Percentiles rank a stretch among this genome's conserved stretches.
Conservation (phyloP, 2,797 vertebrate genomes). For the Cheirogaleus major region DNA sequence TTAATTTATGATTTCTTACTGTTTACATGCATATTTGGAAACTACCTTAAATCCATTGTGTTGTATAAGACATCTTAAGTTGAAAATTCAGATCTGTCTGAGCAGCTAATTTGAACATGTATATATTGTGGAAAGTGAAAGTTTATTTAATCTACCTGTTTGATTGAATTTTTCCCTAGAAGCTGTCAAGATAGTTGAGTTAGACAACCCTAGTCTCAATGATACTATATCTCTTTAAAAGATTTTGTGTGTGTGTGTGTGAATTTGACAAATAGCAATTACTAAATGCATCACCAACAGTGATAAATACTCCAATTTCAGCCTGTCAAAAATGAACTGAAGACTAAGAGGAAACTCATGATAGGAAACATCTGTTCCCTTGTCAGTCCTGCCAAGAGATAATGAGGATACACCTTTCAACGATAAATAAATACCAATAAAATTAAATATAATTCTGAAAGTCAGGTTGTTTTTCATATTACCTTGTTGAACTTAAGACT, state of each 20-base stretch:
- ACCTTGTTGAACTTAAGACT: background rate
- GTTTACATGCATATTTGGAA: background rate
- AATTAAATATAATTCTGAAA: conserved; percentile 7
- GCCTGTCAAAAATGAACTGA: conserved; percentile 8
- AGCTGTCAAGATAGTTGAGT: background rate
- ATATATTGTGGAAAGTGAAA: background rate
- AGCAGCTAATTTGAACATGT: background rate
- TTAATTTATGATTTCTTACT: background rate
- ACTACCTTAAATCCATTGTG: background rate
- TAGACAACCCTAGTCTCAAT: background rate
- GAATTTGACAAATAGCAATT: conserved; percentile 5
- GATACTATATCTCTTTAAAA: background rate
- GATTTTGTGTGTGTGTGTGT: background rate
- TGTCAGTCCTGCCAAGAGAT: conserved; percentile 47
- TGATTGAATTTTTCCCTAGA: conserved; percentile 27
- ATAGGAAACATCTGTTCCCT: conserved; percentile 66
- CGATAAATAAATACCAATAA: conserved; percentile 20
- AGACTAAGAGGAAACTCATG: conserved; percentile 53
- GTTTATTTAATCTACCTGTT: background rate
- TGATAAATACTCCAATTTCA: conserved; percentile 22
- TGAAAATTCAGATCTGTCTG: background rate
- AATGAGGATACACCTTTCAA: conserved; percentile 32
- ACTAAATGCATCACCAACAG: background rate
- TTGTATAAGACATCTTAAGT: background rate
- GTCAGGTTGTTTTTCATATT: background rate